phyloP scores from a whole-genome alignment of 1,140 invertebrate genomes.

The Archivesica marissinica region DNA sequence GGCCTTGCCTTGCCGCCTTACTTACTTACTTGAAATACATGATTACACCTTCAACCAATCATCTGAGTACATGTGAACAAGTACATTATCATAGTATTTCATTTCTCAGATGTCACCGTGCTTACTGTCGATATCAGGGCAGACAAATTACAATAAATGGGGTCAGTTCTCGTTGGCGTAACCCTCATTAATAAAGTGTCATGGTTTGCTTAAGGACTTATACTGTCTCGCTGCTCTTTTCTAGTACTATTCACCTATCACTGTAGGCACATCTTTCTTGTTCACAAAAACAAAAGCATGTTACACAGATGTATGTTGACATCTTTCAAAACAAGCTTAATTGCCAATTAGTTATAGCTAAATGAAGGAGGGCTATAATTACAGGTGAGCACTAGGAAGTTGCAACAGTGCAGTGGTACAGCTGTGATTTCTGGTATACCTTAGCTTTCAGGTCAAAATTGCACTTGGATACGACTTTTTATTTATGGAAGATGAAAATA shows the following conservation, averaged over 20 bases:
- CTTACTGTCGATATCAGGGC: neutral
- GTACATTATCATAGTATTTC: too few relatives aligned
- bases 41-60: too few relatives aligned
- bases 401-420: too few relatives aligned
- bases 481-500: too few relatives aligned
- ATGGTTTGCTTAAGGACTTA: neutral
- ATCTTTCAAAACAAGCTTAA: neutral
- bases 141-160: constrained; percentile 1
- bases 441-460: too few relatives aligned
- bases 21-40: too few relatives aligned
- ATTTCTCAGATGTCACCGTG: neutral
- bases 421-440: too few relatives aligned
- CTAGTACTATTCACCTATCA: neutral
- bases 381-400: too few relatives aligned
- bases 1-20: too few relatives aligned
- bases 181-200: constrained; percentile 27
- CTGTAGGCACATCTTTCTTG: neutral
- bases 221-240: neutral
- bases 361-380: too few relatives aligned
- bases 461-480: too few relatives aligned
- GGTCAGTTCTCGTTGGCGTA: constrained; percentile 15
- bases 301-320: neutral
- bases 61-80: too few relatives aligned
- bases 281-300: neutral
- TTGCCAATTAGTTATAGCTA: neutral